Evolutionary conservation across 2,113 vertebrate species (phyloP), one percentile per base, ranked within the genome.

Genomic region (Tychaedon coryphoeus): DNA sequence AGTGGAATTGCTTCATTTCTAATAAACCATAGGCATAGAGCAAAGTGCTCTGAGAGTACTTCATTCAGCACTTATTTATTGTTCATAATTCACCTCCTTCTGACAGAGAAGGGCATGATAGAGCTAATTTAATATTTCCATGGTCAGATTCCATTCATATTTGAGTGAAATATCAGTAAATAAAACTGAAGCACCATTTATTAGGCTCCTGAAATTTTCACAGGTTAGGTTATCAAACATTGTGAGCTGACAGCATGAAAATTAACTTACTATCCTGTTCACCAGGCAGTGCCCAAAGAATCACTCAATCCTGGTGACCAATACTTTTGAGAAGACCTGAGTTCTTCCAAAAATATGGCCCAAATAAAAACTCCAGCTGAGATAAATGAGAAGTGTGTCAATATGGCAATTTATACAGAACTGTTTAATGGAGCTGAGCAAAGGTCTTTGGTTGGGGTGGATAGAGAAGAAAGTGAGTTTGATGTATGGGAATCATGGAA

Each of bases 81-180:
- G 86, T 75, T 85, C 92, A 94, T 94, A 94, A 91, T 94, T 97
- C 93, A 90, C 76, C 73, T 95, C 83, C 67, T 82, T 40, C 88
- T 95, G 95, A 96, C 95, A 97, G 75, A 90, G 85, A 96, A 96
- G 95, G 97, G 89, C 96, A 96, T 29, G 75, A 95, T 71, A 87
- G 91, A 95, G 84, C 88, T 94, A 97, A 96, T 96, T 95, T 94
- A 92, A 95, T 93, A 92, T 86, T 86, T 88, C 71, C 84, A 51
- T 78, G 96, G 90, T 95, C 70, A 79, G 92, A 96, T 96, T 97
- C 95, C 92, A 96, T 96, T 97, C 94, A 95, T 95, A 96, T 96
- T 95, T 92, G 96, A 97, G 87, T 82, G 90, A 97, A 96, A 95
- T 95, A 97, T 97, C 97, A 97, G 96, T 97, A 97, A 97, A 97